Evolutionary conservation across 2,888 invertebrate species (phyloP).

Genomic region (Amitus sp.): DNA sequence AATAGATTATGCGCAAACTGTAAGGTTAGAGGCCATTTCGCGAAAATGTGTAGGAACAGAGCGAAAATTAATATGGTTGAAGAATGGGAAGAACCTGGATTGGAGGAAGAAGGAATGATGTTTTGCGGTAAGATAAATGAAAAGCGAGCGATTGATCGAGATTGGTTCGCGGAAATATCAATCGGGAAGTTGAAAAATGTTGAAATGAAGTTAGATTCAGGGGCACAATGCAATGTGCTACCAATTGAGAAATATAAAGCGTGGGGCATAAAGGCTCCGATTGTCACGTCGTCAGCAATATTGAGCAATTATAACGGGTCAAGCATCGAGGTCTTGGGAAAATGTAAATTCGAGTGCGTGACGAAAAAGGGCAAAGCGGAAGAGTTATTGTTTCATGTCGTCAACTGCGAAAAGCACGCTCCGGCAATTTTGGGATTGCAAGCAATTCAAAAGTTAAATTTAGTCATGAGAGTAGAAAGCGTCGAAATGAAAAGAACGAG

Average conservation of each 20-base stretch:
- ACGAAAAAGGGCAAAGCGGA: not conserved
- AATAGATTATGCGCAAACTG: not conserved
- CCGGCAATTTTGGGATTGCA: conserved; percentile 4
- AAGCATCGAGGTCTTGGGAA: conserved; percentile 10
- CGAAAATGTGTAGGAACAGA: conserved; percentile 2
- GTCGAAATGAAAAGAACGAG: not conserved
- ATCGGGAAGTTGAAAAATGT: not conserved
- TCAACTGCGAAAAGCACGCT: conserved; percentile 4
- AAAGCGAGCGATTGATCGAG: not conserved
- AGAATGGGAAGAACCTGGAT: not conserved
- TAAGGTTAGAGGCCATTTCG: not conserved
- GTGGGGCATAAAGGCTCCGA: not conserved
- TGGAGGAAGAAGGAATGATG: not conserved
- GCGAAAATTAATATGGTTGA: not conserved
- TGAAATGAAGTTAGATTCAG: conserved; percentile 22
- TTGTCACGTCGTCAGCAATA: not conserved
- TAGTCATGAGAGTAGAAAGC: conserved; percentile 1
- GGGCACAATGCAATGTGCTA: conserved; percentile 23
- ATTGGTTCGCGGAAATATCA: not conserved
- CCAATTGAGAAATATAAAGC: conserved; percentile 2
- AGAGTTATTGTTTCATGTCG: conserved; percentile 4
- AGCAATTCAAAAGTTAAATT: conserved; percentile 5
- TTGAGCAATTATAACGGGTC: conserved; percentile 16
- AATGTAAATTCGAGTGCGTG: conserved; percentile 12
- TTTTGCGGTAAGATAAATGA: not conserved